A percentile compares a stretch with the other conserved stretches of the same genome.
These are phyloP conservation scores for Aleiodes testaceus DNA, from an alignment of 2,888 invertebrate species.

Conservation along the genomic window DNA sequence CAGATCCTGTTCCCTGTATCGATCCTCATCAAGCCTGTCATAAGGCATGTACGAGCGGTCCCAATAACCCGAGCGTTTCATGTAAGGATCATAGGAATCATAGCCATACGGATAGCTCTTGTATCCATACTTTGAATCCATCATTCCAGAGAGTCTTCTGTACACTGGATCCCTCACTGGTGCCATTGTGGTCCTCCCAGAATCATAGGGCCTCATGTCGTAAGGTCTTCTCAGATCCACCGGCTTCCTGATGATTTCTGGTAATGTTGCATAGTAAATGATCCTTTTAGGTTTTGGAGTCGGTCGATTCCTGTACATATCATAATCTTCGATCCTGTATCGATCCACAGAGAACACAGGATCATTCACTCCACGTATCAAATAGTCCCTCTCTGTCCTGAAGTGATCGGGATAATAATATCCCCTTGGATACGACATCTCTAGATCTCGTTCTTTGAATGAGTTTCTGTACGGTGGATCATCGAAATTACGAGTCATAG, in stretches of 20 bases:
- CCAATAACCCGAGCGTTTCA: constrained; percentile 60
- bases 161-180: constrained; percentile 51
- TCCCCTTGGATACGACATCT: constrained; percentile 54
- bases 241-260: constrained; percentile 71
- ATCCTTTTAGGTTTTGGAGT: constrained; percentile 67
- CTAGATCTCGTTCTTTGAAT: constrained; percentile 54
- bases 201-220: too few relatives aligned
- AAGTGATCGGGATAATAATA: constrained; percentile 65
- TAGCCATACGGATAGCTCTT: constrained; percentile 58
- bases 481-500: constrained; percentile 58
- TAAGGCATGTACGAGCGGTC: constrained; percentile 54
- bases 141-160: constrained; percentile 56
- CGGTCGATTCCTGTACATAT: constrained; percentile 61
- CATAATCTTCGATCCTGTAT: constrained; percentile 63
- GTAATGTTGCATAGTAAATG: constrained; percentile 72
- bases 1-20: constrained; percentile 53
- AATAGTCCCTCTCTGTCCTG: constrained; percentile 65
- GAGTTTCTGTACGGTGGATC: constrained; percentile 58
- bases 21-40: constrained; percentile 53
- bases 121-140: constrained; percentile 60
- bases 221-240: constrained; percentile 62
- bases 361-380: constrained; percentile 55
- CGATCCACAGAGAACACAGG: constrained; percentile 60
- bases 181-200: constrained; percentile 50
- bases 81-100: constrained; percentile 58